Evolutionary conservation across 30 jellyfish, hydroid and myxozoan species (phyloP).

Genomic region (Pseudorhiza aurosa): DNA sequence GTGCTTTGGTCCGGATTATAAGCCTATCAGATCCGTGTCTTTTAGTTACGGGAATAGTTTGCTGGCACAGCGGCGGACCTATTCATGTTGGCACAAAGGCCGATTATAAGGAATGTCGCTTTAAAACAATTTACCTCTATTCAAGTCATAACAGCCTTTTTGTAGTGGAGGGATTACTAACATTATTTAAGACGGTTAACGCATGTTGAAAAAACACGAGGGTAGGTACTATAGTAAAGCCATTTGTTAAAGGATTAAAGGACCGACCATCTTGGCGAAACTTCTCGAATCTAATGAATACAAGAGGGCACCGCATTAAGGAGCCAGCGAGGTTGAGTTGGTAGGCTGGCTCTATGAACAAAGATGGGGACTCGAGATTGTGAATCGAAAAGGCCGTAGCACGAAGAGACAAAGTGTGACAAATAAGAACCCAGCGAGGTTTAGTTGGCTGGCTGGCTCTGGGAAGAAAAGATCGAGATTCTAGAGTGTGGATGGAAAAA

Average conservation of each 20-base stretch:
- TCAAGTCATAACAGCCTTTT: not conserved
- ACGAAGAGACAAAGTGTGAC: too few species aligned
- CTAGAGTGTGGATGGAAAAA: too few species aligned
- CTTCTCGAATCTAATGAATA: not conserved
- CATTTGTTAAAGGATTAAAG: not conserved
- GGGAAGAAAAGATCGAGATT: too few species aligned
- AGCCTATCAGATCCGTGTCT: not conserved
- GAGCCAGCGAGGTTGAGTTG: too few species aligned
- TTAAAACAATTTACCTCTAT: constrained; percentile 1
- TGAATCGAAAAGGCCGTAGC: too few species aligned
- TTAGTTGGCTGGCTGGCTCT: too few species aligned
- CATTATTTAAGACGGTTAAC: not conserved
- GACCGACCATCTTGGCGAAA: not conserved
- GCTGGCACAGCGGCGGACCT: constrained; percentile 27
- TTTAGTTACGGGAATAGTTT: not conserved
- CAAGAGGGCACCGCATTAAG: not conserved
- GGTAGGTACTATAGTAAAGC: not conserved
- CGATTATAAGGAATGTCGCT: constrained; percentile 17
- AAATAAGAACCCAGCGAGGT: too few species aligned
- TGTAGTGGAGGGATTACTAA: not conserved
- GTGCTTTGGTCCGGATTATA: not conserved
- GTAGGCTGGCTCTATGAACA: not conserved
- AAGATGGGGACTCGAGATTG: not conserved
- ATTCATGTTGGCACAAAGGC: not conserved
- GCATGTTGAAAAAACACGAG: constrained; percentile 5